These are phyloP conservation scores for Bradynema listronoti DNA, from an alignment of 1,140 invertebrate genomes.

Conservation along the genomic window DNA sequence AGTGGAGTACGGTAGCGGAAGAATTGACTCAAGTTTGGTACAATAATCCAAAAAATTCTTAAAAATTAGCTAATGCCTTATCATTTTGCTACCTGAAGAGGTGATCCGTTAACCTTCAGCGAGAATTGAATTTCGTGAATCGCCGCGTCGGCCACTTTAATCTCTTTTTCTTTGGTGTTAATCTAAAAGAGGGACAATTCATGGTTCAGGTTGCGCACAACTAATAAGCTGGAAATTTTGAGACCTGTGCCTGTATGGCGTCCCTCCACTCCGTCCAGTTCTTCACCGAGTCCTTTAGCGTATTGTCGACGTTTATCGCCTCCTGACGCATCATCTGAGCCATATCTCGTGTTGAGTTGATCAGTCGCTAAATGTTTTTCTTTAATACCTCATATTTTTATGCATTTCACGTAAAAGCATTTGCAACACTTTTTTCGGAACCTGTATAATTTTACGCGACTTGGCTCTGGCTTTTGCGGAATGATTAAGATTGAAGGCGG, in stretches of 20 bases:
- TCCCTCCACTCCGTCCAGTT: conserved; percentile 53
- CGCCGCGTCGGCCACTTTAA: conserved; percentile 44
- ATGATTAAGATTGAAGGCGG: conserved; percentile 45
- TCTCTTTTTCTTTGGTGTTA: conserved; percentile 49
- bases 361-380: conserved; percentile 33
- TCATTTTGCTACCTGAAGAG: conserved; percentile 47
- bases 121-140: conserved; percentile 43
- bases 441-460: conserved; percentile 43
- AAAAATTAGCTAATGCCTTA: too few species aligned
- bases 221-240: neutral
- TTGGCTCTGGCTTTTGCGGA: conserved; percentile 37
- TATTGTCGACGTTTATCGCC: conserved; percentile 47
- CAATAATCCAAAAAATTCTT: neutral
- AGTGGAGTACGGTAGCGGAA: too few species aligned
- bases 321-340: conserved; percentile 44
- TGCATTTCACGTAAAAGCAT: neutral
- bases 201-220: conserved; percentile 7
- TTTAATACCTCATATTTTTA: neutral
- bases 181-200: conserved; percentile 28
- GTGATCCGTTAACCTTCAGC: conserved; percentile 45
- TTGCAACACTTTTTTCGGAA: conserved; percentile 1
- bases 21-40: neutral
- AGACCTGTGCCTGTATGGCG: conserved; percentile 40
- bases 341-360: conserved; percentile 38
- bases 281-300: conserved; percentile 48